phyloP scores from a whole-genome alignment of 2,888 invertebrate genomes.

The Dascillus cervinus region DNA sequence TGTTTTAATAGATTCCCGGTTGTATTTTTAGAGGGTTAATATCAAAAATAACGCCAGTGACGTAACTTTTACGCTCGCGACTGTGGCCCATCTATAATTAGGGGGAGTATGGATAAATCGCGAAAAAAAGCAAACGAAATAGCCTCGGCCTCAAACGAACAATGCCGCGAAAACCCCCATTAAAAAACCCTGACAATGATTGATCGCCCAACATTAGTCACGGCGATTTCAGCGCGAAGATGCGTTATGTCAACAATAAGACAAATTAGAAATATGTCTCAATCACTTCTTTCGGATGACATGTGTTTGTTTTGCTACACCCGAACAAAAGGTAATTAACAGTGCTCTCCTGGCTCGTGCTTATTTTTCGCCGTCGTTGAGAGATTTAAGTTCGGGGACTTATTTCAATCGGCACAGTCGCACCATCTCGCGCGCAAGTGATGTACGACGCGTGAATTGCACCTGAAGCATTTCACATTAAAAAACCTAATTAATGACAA shows the following conservation, averaged over 20 bases:
- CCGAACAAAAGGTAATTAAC: slow-evolving; percentile 15
- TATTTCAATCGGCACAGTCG: slow-evolving; percentile 13
- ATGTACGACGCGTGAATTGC: slow-evolving; percentile 18
- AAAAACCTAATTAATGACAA: too few species aligned
- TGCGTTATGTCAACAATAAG: slow-evolving; percentile 23
- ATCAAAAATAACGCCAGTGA: slow-evolving; percentile 24
- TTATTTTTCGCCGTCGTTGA: slow-evolving; percentile 13
- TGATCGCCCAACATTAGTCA: slow-evolving; percentile 23
- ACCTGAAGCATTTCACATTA: too few species aligned
- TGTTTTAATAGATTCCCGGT: slow-evolving; percentile 23
- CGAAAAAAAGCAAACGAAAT: slow-evolving; percentile 12
- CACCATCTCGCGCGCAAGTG: slow-evolving; percentile 15
- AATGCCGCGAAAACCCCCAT: too few species aligned
- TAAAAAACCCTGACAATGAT: slow-evolving; percentile 23
- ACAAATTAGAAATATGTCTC: slow-evolving; percentile 25
- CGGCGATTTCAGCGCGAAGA: slow-evolving; percentile 22
- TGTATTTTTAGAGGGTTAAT: slow-evolving; percentile 25
- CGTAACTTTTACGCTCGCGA: slow-evolving; percentile 20
- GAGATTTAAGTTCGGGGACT: slow-evolving; percentile 14
- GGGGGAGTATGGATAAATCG: slow-evolving; percentile 14
- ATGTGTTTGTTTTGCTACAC: slow-evolving; percentile 17
- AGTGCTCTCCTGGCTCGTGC: slow-evolving; percentile 8
- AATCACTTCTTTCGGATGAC: slow-evolving; percentile 14
- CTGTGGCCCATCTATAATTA: slow-evolving; percentile 17
- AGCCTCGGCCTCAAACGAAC: too few species aligned